These are phyloP conservation scores for Entomobrya multifasciata DNA, from an alignment of 2,888 invertebrate species.

Conservation along the genomic window DNA sequence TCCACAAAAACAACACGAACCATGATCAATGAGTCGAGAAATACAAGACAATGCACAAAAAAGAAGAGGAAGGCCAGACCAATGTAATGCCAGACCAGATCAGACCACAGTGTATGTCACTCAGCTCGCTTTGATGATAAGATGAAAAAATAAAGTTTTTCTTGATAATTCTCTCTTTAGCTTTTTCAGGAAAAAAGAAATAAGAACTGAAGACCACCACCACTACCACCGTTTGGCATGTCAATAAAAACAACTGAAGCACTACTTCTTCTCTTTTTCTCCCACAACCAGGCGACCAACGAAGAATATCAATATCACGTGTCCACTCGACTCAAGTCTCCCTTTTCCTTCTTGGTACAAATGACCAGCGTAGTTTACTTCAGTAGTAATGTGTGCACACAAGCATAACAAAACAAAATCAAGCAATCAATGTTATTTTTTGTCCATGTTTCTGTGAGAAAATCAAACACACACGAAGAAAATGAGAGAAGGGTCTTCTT, in stretches of 20 bases:
- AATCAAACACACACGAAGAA: conserved; percentile 48
- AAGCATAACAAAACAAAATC: conserved; percentile 7
- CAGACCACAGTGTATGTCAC: too few species aligned
- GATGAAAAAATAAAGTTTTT: conserved; percentile 2
- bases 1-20: conserved; percentile 49
- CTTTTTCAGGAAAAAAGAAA: background rate
- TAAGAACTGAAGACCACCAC: too few species aligned
- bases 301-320: conserved; percentile 41
- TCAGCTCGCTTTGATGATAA: too few species aligned
- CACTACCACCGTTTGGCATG: conserved; percentile 25
- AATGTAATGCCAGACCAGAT: too few species aligned
- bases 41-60: conserved; percentile 8
- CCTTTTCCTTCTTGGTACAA: background rate
- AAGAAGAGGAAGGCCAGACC: background rate
- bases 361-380: background rate
- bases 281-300: background rate
- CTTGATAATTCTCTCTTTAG: too few species aligned
- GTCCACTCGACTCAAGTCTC: background rate
- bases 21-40: conserved; percentile 42
- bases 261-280: conserved; percentile 2
- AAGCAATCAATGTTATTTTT: conserved; percentile 34
- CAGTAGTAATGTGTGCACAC: background rate
- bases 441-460: conserved; percentile 20
- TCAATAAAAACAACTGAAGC: conserved; percentile 28
- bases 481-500: conserved; percentile 6